Conservation (phyloP, 1,140 invertebrate genomes). For the Periplaneta americana region DNA sequence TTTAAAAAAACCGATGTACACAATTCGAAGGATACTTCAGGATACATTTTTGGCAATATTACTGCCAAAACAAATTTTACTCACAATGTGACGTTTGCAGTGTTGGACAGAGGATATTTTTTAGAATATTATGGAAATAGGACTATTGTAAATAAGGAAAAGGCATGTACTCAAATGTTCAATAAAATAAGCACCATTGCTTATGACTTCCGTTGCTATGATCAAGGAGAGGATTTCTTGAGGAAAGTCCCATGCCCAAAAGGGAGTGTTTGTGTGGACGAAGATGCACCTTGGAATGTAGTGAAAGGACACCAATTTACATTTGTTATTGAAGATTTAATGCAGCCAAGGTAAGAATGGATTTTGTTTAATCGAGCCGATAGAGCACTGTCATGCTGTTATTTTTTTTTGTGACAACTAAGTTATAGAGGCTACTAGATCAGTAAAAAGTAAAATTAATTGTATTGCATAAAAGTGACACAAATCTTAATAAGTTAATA, state of each 20-base stretch:
- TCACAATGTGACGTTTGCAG: conserved; percentile 73
- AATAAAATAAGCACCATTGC: conserved; percentile 71
- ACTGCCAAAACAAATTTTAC: conserved; percentile 61
- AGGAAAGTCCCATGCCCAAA: conserved; percentile 80
- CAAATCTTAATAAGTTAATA: no score
- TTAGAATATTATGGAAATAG: conserved; percentile 83
- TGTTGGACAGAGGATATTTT: conserved; percentile 82
- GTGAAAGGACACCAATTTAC: conserved; percentile 88
- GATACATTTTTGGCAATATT: conserved; percentile 93
- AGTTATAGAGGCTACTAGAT: no score
- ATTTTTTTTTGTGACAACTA: no score
- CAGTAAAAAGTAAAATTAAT: no score
- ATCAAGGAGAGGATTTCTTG: conserved; percentile 81
- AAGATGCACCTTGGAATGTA: conserved; percentile 79
- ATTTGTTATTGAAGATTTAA: conserved; percentile 82
- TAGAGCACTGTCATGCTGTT: no score
- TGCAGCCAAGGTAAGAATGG: conserved; percentile 72
- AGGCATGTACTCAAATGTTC: conserved; percentile 81
- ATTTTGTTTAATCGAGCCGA: no score
- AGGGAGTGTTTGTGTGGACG: conserved; percentile 75
- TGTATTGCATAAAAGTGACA: no score
- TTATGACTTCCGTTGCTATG: conserved; percentile 77
- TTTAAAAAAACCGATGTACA: conserved; percentile 92
- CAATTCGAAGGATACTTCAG: conserved; percentile 73
- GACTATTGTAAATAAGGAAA: conserved; percentile 48